Evolutionary conservation across 2,797 vertebrate species (phyloP), one percentile per base, ranked within the genome.

Genomic region (Coreius guichenoti): DNA sequence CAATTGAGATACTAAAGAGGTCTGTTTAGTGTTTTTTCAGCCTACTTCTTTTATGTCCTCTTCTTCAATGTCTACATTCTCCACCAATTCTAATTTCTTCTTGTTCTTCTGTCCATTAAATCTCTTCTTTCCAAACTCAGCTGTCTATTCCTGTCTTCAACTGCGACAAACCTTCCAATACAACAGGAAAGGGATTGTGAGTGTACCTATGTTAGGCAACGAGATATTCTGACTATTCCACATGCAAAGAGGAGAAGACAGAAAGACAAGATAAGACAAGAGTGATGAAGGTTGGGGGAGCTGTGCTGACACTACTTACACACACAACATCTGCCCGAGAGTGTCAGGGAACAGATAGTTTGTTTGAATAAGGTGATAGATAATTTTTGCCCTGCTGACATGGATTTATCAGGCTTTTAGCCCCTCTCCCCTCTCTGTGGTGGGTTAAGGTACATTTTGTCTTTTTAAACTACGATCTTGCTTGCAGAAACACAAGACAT

Each of bases 331-430:
- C 73, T 72, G 68, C 61, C 83, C 76, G 83, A 83, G 74, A 82
- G 75, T 56, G 87, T 88, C 89, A 91, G 88, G 91, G 90, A 89
- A 80, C 90, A 92, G 90, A 89, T 88, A 61, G 87, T 95, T 96
- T 94, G 94, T 95, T 96, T 96, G 92, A 92, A 90, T 89, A 94
- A 93, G 89, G 90, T 95, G 95, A 96, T 96, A 92, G 96, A 97
- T 96, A 94, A 96, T 95, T 85, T 95, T 94, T 95, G 91, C 93
- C 92, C 92, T 91, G 91, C 92, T 94, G 94, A 95, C 96, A 95
- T 92, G 68, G 89, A 92, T 92, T 92, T 92, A 92, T 95, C 92
- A 93, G 93, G 92, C 93, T 93, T 92, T 95, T 94, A 94, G 92
- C 92, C 92, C 93, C 90, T 91, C 90, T 89, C 86, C 86, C 89